Evolutionary conservation across 2,797 vertebrate genomes (phyloP), one percentile per base, ranked within the genome.

Genomic region (Steatocranus sp.): DNA sequence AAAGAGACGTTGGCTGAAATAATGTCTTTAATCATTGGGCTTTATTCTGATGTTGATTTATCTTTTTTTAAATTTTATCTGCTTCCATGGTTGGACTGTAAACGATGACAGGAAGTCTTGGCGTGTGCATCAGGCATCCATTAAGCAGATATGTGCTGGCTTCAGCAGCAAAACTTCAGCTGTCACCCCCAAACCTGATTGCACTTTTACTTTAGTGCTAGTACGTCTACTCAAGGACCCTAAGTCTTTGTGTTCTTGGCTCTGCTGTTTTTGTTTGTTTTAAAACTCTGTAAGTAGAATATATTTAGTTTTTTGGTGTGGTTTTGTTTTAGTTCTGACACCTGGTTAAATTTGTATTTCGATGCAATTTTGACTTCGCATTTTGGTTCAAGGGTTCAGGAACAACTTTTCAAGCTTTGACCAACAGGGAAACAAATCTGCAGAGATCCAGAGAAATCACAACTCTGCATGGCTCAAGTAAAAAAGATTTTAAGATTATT

Each of bases 201-300:
- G 41, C 6, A 30, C 41, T 46, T 8, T 46, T 27, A 43, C 23
- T 27, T 70, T 27, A 68, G 63, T 41, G n/a, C 23, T 70, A 0
- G 4, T 43, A 25, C 20, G 0, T 43, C 38, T 68, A 10, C 0
- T 68, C 8, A 17, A 68, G 63, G 0, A 25, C 12, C 14, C 20
- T 11, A 11, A 68, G 38, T 43, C 63, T 25, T 17, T 68, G n/a
- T 41, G 34, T 41, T 0, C 1, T n/a, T n/a, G 0, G 36, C 18
- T 25, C 14, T 10, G 12, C 36, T 23, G 10, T 4, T 14, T 14
- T 38, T 6, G 1, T 25, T 25, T 43, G 12, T 68, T 43, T 43
- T 43, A 43, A 68, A 25, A 25, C 17, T 30, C 23, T 48, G 25
- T 6, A 73, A 73, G 17, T 30, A 27, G 15, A 41, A 43, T 70